These are phyloP conservation scores for Microtus montanus DNA, from an alignment of 2,113 vertebrate genomes.

Conservation along the genomic window DNA sequence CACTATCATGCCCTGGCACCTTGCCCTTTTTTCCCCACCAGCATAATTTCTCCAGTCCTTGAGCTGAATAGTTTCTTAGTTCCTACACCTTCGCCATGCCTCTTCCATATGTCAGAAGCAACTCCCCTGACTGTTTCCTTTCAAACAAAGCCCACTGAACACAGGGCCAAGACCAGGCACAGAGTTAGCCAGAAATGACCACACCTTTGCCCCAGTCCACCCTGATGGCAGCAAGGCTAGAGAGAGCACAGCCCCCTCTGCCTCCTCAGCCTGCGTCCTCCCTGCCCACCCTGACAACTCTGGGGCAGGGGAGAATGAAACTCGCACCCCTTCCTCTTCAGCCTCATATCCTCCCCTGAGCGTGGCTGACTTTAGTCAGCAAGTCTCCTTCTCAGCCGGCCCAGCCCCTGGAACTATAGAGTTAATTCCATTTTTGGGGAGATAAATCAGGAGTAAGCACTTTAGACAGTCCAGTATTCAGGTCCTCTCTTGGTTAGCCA, in stretches of 20 bases:
- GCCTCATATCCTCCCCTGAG: not conserved
- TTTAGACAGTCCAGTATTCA: slow-evolving; percentile 24
- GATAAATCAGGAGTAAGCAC: slow-evolving; percentile 15
- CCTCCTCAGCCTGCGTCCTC: not conserved
- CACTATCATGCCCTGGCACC: not conserved
- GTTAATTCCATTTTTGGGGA: not conserved
- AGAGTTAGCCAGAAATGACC: not conserved
- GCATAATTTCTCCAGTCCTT: not conserved
- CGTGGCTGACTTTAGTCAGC: not conserved
- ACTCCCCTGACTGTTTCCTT: not conserved
- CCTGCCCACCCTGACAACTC: not conserved
- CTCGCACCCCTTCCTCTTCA: not conserved
- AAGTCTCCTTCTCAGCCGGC: not conserved
- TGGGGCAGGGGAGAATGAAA: too few species aligned
- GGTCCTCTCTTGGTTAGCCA: slow-evolving; percentile 30
- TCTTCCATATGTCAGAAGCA: slow-evolving; percentile 6
- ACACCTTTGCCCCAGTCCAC: not conserved
- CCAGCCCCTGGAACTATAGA: not conserved
- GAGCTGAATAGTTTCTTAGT: slow-evolving; percentile 6
- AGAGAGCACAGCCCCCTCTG: not conserved
- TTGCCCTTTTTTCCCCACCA: not conserved
- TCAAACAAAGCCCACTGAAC: slow-evolving; percentile 9
- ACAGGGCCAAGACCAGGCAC: not conserved
- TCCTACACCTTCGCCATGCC: not conserved
- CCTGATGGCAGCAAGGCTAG: not conserved